phyloP scores from a whole-genome alignment of 1,140 invertebrate genomes.

The Euglossa dilemma region DNA sequence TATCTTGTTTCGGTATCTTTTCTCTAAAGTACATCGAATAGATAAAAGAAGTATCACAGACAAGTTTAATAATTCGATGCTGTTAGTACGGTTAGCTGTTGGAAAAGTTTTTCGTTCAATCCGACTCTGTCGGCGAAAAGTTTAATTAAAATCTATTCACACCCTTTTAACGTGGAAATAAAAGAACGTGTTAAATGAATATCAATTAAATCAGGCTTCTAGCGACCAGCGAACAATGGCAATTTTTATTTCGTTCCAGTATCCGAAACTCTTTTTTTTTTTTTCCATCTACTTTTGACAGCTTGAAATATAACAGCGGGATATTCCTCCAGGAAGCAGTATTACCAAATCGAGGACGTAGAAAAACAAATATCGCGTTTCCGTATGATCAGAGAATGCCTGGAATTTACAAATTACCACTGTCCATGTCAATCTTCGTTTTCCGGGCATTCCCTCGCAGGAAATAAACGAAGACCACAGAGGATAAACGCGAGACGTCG shows the following conservation, averaged over 20 bases:
- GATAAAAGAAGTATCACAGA: conserved; percentile 20
- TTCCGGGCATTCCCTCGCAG: neutral
- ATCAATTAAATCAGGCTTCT: neutral
- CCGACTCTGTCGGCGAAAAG: conserved; percentile 3
- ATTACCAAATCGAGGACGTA: neutral
- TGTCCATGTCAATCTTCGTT: neutral
- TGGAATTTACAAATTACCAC: neutral
- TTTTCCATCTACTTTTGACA: too few relatives aligned
- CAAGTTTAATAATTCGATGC: conserved; percentile 47
- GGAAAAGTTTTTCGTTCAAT: conserved; percentile 30
- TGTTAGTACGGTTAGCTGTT: conserved; percentile 36
- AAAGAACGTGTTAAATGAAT: conserved; percentile 29
- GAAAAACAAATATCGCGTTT: neutral
- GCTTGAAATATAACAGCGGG: neutral
- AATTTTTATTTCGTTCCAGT: neutral
- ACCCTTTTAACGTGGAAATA: neutral
- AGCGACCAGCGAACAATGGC: neutral
- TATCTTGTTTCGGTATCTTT: neutral
- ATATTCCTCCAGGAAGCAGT: neutral
- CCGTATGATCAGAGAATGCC: neutral
- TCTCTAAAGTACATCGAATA: neutral
- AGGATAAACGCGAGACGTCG: too few relatives aligned
- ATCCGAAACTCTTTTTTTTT: neutral
- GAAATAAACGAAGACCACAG: neutral
- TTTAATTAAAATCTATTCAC: conserved; percentile 33